These are phyloP conservation scores for Cynopterus sphinx DNA, from an alignment of 2,797 vertebrate genomes.

Conservation along the genomic window DNA sequence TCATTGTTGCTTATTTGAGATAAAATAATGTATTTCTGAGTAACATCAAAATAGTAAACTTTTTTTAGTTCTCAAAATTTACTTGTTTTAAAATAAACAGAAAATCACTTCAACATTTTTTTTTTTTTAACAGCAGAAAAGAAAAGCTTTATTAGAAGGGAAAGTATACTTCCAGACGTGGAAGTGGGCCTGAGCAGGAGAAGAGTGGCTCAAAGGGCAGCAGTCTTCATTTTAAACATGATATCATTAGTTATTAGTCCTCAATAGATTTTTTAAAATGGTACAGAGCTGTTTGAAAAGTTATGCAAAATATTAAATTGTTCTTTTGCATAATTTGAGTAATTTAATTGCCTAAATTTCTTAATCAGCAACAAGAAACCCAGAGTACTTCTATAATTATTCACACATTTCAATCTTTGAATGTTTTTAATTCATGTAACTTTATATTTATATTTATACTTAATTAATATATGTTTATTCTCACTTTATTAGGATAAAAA, in stretches of 20 bases:
- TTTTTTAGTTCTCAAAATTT: neutral
- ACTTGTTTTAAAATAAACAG: neutral
- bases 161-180: too few species aligned
- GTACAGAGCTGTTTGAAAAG: neutral
- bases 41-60: neutral
- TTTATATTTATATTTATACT: neutral
- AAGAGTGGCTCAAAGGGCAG: too few species aligned
- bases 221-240: neutral
- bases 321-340: neutral
- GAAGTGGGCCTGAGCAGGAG: too few species aligned
- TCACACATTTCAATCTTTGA: neutral
- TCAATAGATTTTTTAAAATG: neutral
- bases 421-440: neutral
- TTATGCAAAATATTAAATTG: neutral
- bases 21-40: neutral
- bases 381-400: neutral
- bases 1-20: neutral
- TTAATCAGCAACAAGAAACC: neutral
- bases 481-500: neutral
- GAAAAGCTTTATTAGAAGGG: too few species aligned
- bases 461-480: neutral
- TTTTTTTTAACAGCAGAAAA: too few species aligned
- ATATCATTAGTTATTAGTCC: neutral
- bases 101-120: neutral
- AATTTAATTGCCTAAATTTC: neutral